Percentiles rank a stretch among this genome's conserved stretches.
phyloP scores from a whole-genome alignment of 1,140 invertebrate species.

The Notospermus geniculatus region DNA sequence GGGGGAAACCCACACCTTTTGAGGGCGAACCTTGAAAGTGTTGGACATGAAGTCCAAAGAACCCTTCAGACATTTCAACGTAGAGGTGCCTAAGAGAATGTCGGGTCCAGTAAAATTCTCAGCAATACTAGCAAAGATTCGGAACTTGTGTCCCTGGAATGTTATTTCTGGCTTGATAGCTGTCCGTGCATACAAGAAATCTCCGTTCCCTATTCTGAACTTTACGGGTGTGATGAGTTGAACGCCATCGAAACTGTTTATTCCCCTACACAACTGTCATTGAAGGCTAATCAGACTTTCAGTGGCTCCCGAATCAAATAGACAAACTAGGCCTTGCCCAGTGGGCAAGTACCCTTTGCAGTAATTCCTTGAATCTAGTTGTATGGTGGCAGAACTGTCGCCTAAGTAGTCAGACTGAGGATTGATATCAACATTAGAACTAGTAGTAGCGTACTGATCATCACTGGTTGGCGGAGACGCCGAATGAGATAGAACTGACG shows the following conservation, averaged over 20 bases:
- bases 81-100: background rate
- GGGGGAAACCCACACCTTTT: background rate
- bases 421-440: background rate
- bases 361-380: background rate
- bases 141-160: background rate
- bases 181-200: background rate
- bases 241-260: background rate
- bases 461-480: background rate
- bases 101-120: background rate
- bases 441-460: background rate
- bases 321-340: background rate
- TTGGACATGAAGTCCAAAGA: background rate
- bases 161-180: background rate
- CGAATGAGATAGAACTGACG: too few species aligned
- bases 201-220: background rate
- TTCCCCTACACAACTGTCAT: background rate
- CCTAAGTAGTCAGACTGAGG: background rate
- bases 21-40: background rate
- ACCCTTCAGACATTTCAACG: background rate
- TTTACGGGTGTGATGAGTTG: background rate
- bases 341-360: background rate
- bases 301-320: background rate
- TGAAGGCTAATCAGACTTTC: background rate
- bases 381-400: background rate
- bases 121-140: background rate